A percentile compares a stretch with the other conserved stretches of the same genome.
Evolutionary conservation across 2,797 vertebrate species (phyloP).

Genomic region (Microhierax caerulescens): DNA sequence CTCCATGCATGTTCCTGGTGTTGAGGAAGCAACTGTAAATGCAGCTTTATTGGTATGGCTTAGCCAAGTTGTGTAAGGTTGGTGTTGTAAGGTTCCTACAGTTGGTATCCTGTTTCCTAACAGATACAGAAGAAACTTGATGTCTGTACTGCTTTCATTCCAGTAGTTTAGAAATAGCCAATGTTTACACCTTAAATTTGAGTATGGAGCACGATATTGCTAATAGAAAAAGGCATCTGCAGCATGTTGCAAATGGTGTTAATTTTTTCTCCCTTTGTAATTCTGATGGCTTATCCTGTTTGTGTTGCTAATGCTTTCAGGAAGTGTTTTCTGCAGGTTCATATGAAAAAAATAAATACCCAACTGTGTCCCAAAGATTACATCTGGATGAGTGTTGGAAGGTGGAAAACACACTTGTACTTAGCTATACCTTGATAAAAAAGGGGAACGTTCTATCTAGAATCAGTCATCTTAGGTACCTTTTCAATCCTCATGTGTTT

Average conservation of each 20-base stretch:
- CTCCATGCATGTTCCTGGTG: not conserved
- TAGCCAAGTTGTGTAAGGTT: not conserved
- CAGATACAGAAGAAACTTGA: not conserved
- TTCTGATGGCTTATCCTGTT: not conserved
- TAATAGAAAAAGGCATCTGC: not conserved
- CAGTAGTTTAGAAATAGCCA: not conserved
- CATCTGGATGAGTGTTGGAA: not conserved
- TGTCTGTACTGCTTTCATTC: not conserved
- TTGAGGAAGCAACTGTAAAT: not conserved
- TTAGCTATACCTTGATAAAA: not conserved
- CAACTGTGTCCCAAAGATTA: not conserved
- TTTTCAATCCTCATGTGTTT: not conserved
- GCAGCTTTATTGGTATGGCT: not conserved
- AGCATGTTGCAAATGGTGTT: not conserved
- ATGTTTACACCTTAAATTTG: not conserved
- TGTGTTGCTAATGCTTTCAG: not conserved
- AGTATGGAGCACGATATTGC: not conserved
- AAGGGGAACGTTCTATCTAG: not conserved
- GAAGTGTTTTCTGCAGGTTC: not conserved
- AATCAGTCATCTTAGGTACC: not conserved
- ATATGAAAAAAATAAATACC: not conserved
- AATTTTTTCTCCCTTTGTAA: not conserved
- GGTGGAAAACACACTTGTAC: not conserved
- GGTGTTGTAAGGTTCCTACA: not conserved
- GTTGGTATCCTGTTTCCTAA: not conserved